Conservation (phyloP, 2,888 invertebrate species). For the Thysanoteuthis rhombus region DNA sequence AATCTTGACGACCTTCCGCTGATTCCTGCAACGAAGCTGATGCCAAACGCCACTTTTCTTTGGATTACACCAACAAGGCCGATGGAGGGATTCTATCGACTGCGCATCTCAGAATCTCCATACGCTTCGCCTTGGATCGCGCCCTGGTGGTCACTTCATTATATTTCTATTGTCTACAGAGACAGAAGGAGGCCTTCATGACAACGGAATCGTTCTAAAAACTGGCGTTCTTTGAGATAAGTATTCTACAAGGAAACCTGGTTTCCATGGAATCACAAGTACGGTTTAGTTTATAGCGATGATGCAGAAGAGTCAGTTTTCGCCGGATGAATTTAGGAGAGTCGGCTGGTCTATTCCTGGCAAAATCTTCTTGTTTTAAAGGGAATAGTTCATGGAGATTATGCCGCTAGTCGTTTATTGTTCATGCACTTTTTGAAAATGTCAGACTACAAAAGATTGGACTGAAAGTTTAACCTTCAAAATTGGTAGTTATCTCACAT, state of each 20-base stretch:
- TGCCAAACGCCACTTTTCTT: too few species aligned
- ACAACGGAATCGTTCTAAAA: background rate
- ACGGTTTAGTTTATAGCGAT: background rate
- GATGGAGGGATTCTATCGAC: too few species aligned
- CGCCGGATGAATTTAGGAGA: background rate
- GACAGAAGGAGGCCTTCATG: too few species aligned
- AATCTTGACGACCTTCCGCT: too few species aligned
- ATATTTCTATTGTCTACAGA: too few species aligned
- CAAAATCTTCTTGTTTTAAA: background rate
- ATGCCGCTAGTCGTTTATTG: background rate
- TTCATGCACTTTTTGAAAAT: too few species aligned
- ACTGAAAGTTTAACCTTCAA: background rate
- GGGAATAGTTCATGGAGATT: background rate
- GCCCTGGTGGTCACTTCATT: too few species aligned
- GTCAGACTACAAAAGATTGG: background rate
- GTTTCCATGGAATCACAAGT: background rate
- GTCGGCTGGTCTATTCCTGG: background rate
- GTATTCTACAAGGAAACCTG: background rate
- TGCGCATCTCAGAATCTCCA: too few species aligned
- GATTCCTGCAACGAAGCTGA: too few species aligned
- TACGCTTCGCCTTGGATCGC: too few species aligned
- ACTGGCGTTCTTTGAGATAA: background rate
- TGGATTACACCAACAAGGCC: too few species aligned
- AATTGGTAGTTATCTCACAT: background rate
- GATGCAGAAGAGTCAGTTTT: background rate